Conservation (phyloP, 2,113 vertebrate genomes). For the Leuciscus idus region DNA sequence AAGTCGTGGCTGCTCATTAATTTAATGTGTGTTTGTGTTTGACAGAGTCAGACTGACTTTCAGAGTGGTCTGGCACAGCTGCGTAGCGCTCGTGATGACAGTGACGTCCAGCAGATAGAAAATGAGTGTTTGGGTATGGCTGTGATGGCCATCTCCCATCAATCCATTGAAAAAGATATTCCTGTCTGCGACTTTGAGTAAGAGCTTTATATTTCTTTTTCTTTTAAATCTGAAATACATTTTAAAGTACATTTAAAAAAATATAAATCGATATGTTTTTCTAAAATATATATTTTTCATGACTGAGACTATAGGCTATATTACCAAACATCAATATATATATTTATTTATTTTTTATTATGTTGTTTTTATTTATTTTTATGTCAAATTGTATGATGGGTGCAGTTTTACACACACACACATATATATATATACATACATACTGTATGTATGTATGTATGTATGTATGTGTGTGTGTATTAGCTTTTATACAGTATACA, state of each 20-base stretch:
- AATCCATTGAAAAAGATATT: conserved; percentile 77
- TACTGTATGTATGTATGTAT: too few relatives aligned
- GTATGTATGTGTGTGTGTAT: too few relatives aligned
- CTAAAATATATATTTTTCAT: not conserved
- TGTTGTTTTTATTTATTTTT: too few relatives aligned
- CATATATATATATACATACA: too few relatives aligned
- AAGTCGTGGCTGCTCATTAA: not conserved
- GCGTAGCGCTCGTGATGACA: conserved; percentile 74
- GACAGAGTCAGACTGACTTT: conserved; percentile 83
- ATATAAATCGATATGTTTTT: too few relatives aligned
- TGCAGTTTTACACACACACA: too few relatives aligned
- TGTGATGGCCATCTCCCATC: conserved; percentile 85
- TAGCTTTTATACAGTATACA: too few relatives aligned
- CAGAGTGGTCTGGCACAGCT: conserved; percentile 81
- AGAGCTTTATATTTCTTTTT: not conserved
- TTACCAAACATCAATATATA: too few relatives aligned
- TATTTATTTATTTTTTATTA: not conserved
- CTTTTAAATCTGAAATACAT: not conserved
- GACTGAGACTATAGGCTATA: not conserved
- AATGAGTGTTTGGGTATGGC: conserved; percentile 89
- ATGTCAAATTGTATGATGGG: too few relatives aligned
- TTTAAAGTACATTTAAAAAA: too few relatives aligned
- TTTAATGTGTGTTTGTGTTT: not conserved
- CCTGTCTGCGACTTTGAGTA: conserved; percentile 81
- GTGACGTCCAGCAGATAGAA: conserved; percentile 83